A percentile compares a stretch with the other conserved stretches of the same genome.
Evolutionary conservation across 2,113 vertebrate genomes (phyloP).

Genomic region (Pollachius pollachius): DNA sequence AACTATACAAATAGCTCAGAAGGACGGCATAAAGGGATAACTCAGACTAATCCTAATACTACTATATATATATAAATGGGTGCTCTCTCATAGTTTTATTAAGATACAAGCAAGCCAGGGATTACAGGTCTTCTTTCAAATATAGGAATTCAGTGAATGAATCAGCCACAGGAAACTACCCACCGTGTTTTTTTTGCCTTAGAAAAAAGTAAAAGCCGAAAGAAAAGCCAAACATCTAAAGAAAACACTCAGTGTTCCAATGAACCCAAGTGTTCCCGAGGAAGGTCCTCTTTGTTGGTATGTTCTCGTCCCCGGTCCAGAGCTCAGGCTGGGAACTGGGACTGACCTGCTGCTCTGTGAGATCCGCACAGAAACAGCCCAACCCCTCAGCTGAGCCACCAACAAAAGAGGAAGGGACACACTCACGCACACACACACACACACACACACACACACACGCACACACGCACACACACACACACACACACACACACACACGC

Average conservation of each 20-base stretch:
- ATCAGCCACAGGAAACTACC: too few species aligned
- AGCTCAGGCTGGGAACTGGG: constrained; percentile 15
- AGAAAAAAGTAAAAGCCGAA: background rate
- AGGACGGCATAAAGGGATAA: too few species aligned
- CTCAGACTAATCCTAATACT: too few species aligned
- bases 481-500: constrained; percentile 29
- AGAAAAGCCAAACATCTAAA: too few species aligned
- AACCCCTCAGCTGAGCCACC: constrained; percentile 56
- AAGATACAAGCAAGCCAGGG: too few species aligned
- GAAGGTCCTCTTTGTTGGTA: too few species aligned
- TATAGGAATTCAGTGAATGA: too few species aligned
- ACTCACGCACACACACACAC: constrained; percentile 18
- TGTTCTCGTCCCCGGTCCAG: too few species aligned
- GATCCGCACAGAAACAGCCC: constrained; percentile 59
- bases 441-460: constrained; percentile 17
- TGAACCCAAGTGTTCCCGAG: constrained; percentile 9
- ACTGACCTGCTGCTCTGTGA: constrained; percentile 45
- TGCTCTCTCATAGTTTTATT: too few species aligned
- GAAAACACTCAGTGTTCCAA: background rate
- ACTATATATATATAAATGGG: background rate
- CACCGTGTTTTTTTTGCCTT: too few species aligned
- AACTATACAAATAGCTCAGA: background rate
- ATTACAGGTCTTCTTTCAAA: too few species aligned
- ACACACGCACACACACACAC: background rate
- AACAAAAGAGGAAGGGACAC: constrained; percentile 60